Percentiles rank a stretch among this genome's conserved stretches.
These are phyloP conservation scores for Cariama cristata DNA, from an alignment of 2,113 vertebrate genomes.

Conservation along the genomic window DNA sequence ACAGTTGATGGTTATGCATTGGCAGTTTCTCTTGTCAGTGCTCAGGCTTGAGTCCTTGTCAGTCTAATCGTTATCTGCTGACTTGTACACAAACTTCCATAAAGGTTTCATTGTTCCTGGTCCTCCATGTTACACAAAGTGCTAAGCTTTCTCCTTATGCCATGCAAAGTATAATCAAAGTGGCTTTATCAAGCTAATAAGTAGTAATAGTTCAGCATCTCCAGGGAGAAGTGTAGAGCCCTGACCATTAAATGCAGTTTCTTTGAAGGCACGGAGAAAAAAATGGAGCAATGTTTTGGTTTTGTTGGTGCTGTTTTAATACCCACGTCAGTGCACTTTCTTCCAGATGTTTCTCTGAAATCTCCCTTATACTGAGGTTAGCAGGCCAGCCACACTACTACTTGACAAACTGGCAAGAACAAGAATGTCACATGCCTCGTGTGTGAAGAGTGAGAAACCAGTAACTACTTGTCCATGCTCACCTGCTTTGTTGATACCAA, in stretches of 20 bases:
- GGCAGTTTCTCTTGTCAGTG: not conserved
- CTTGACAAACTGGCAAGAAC: not conserved
- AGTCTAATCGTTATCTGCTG: not conserved
- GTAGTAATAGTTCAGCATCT: not conserved
- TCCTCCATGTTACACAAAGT: not conserved
- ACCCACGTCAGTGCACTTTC: not conserved
- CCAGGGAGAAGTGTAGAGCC: not conserved
- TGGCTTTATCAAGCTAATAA: not conserved
- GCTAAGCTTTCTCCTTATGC: not conserved
- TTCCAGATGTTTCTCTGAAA: not conserved
- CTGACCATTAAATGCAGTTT: not conserved
- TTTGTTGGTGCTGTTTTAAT: not conserved
- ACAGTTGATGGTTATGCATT: not conserved
- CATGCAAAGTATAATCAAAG: not conserved
- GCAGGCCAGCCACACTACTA: not conserved
- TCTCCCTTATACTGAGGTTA: not conserved
- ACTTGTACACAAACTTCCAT: not conserved
- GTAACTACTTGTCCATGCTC: not conserved
- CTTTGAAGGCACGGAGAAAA: not conserved
- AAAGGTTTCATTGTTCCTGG: not conserved
- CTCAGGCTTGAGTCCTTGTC: not conserved
- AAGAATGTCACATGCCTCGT: fast-evolving
- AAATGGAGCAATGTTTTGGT: not conserved
- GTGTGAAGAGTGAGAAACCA: not conserved
- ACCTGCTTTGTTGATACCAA: not conserved